Evolutionary conservation across 1,140 invertebrate species (phyloP), one percentile per base, ranked within the genome.

Genomic region (Diorhabda sublineata): DNA sequence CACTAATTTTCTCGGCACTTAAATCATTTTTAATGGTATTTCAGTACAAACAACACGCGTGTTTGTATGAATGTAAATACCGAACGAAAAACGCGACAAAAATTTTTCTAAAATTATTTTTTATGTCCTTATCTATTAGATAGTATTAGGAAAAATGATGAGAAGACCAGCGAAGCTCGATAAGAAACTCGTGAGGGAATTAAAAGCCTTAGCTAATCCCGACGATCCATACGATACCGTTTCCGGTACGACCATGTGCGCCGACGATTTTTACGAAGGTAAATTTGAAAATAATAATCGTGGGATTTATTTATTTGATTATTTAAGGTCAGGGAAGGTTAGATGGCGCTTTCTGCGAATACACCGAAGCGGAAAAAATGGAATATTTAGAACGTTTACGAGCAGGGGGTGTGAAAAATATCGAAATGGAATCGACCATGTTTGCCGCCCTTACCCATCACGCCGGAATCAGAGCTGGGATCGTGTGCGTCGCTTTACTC

Each of bases 241-340:
- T 41, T 86, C 86, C 45, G 98, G 98, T 43, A 97, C 77, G 45
- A 99, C 97, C 0, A 91, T 98, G 87, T 98, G 96, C 81, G 94
- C 96, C 4, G 90, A 95, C 75, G 97, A 99, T 81, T 99, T 99
- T 81, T 99, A 99, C 82, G 97, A 99, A 89, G 96, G 92, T 93
- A 80, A 71, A 26, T 56, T 58, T 5, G 7, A 4, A 4, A 2
- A 11, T 3, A 6, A 52, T 8, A 52, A 52, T 3, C n/a, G 4
- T 8, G n/a, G 47, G 5, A 52, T 52, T 8, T 52, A 52, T 2
- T 4, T 8, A 52, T 8, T 8, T 52, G 2, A 26, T 26, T 26
- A 26, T 45, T 57, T 3, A 57, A 89, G 88, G 91, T 5, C 95
- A 98, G 84, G 97, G 92, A 3, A 87, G 98, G 67, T 81, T 98